phyloP scores from a whole-genome alignment of 2,113 vertebrate species.

The Ceyx margarethae region DNA sequence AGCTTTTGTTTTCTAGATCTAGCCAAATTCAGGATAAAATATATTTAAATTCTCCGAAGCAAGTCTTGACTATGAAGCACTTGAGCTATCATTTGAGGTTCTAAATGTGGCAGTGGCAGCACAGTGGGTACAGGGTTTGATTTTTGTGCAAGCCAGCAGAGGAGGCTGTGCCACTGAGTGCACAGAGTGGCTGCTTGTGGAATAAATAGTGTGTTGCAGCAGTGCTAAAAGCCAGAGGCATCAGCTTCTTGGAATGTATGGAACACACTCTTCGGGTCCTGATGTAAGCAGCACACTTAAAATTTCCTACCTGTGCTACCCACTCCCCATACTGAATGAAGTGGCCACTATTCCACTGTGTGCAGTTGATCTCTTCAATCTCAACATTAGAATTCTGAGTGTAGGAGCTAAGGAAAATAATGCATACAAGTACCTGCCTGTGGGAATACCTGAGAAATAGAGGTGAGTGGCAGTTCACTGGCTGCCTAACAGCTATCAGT shows the following conservation, averaged over 20 bases:
- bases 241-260: neutral
- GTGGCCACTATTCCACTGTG: neutral
- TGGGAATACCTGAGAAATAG: neutral
- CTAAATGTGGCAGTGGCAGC: neutral
- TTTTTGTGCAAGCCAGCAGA: neutral
- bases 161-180: neutral
- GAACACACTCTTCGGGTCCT: neutral
- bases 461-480: neutral
- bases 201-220: neutral
- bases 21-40: neutral
- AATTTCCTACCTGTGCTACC: accelerated
- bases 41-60: neutral
- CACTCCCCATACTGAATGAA: neutral
- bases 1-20: neutral
- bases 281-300: neutral
- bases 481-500: neutral
- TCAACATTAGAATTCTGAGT: neutral
- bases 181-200: neutral
- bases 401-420: neutral
- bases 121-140: neutral
- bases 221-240: neutral
- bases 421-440: neutral
- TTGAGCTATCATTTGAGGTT: neutral
- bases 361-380: neutral
- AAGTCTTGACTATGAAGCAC: neutral